These are phyloP conservation scores for Carposina sasakii DNA, from an alignment of 1,140 invertebrate genomes.

Conservation along the genomic window DNA sequence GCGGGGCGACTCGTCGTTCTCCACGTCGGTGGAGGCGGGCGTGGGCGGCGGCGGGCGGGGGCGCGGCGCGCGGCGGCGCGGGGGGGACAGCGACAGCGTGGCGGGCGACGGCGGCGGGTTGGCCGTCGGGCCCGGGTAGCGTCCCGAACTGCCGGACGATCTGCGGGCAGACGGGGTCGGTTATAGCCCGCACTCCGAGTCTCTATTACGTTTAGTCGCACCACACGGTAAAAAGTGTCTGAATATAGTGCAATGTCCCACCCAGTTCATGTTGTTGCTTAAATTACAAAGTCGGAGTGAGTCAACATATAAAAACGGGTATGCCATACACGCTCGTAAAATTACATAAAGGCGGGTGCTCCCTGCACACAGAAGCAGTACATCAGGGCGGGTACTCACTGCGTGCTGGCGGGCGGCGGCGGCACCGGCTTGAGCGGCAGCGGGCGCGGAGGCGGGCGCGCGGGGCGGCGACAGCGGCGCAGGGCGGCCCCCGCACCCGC, in stretches of 20 bases:
- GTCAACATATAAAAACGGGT: no score
- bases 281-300: no score
- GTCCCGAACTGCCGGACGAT: no score
- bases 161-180: slow-evolving; percentile 40
- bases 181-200: no score
- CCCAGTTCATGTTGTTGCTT: no score
- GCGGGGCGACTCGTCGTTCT: slow-evolving; percentile 84
- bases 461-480: slow-evolving; percentile 53
- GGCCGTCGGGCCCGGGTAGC: slow-evolving; percentile 86
- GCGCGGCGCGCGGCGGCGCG: slow-evolving; percentile 78
- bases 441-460: slow-evolving; percentile 19
- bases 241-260: no score
- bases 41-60: slow-evolving; percentile 91
- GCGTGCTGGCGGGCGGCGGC: slow-evolving; percentile 6
- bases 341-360: no score
- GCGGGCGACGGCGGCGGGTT: slow-evolving; percentile 93
- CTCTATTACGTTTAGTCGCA: no score
- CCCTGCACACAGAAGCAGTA: no score
- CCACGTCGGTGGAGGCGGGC: slow-evolving; percentile 94
- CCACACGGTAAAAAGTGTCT: no score
- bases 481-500: slow-evolving; percentile 68
- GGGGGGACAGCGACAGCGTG: slow-evolving; percentile 76
- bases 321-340: no score
- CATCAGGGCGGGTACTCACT: slow-evolving; percentile 8
- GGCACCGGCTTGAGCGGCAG: slow-evolving; percentile 8